Conservation (phyloP, 2,113 vertebrate genomes). For the Toxotes chatareus region DNA sequence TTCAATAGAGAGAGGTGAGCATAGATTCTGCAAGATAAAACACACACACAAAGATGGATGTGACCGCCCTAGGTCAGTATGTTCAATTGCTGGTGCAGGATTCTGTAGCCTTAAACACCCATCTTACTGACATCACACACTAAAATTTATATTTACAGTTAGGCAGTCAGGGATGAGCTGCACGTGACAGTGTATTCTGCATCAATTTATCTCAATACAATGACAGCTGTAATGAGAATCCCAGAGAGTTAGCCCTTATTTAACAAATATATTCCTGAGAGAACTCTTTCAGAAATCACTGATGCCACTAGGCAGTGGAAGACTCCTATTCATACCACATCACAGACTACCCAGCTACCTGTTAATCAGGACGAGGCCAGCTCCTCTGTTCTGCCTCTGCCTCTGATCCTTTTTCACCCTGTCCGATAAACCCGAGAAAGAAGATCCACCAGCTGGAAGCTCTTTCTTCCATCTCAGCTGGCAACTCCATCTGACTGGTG, state of each 20-base stretch:
- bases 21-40: not conserved
- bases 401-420: not conserved
- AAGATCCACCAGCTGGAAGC: not conserved
- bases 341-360: not conserved
- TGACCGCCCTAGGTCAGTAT: not conserved
- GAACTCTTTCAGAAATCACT: not conserved
- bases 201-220: not conserved
- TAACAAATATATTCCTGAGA: not conserved
- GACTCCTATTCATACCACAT: not conserved
- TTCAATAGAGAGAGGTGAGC: conserved; percentile 97
- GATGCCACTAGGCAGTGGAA: not conserved
- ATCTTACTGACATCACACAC: not conserved
- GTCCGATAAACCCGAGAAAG: conserved; percentile 13
- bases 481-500: not conserved
- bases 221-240: not conserved
- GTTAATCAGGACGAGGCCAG: too few species aligned
- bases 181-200: not conserved
- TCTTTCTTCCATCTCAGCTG: conserved; percentile 3
- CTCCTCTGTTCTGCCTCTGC: too few species aligned
- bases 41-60: not conserved
- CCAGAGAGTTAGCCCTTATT: not conserved
- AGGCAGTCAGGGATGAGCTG: not conserved
- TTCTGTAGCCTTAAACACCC: not conserved
- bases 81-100: not conserved
- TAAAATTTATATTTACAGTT: not conserved